phyloP scores from a whole-genome alignment of 2,797 vertebrate genomes.

The Miichthys miiuy region DNA sequence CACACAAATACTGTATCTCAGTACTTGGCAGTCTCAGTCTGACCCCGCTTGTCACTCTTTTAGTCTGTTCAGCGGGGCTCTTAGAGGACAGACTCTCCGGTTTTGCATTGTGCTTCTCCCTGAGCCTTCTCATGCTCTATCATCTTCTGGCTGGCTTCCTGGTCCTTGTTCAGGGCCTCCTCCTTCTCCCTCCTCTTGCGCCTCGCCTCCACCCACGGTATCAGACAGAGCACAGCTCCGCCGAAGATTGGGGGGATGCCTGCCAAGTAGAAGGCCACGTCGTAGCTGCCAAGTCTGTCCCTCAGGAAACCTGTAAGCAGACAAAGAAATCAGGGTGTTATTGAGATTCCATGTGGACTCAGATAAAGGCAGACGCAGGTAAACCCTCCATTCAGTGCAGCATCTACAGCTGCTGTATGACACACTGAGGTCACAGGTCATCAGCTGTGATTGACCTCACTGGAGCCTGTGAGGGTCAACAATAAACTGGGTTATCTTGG shows the following conservation, averaged over 20 bases:
- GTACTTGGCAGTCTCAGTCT: constrained; percentile 38
- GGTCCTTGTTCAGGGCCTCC: constrained; percentile 51
- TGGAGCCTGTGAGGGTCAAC: background rate
- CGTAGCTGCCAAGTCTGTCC: constrained; percentile 89
- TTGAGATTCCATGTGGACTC: background rate
- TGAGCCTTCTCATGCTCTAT: constrained; percentile 78
- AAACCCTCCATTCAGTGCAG: background rate
- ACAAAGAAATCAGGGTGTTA: background rate
- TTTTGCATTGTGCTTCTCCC: constrained; percentile 52
- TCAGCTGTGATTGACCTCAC: background rate
- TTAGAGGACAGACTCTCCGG: constrained; percentile 79
- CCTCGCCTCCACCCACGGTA: constrained; percentile 92
- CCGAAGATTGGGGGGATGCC: constrained; percentile 94
- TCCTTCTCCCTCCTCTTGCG: constrained; percentile 73
- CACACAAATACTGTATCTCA: constrained; percentile 20
- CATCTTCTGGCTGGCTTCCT: constrained; percentile 86
- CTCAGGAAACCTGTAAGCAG: constrained; percentile 87
- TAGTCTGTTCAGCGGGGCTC: constrained; percentile 24
- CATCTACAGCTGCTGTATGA: background rate
- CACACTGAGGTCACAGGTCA: background rate
- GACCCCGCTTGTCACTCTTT: constrained; percentile 30
- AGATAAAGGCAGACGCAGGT: background rate
- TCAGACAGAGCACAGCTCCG: constrained; percentile 90
- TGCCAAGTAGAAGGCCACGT: constrained; percentile 95
- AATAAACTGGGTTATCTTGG: background rate